These are phyloP conservation scores for Phodopus roborovskii DNA, from an alignment of 2,113 vertebrate species.

Conservation along the genomic window DNA sequence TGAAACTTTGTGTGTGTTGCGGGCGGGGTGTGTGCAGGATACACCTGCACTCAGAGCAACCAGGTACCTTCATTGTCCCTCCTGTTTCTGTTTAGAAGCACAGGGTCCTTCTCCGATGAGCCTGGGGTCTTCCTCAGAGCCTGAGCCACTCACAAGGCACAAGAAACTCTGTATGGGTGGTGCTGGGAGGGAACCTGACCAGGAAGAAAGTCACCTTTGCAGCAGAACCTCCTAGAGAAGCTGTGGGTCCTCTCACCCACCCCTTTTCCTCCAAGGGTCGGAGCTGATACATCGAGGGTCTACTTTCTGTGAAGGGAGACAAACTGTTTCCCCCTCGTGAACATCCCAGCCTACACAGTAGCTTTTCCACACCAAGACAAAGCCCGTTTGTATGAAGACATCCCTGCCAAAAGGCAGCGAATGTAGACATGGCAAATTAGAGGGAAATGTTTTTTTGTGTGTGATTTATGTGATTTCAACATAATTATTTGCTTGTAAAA, in stretches of 20 bases:
- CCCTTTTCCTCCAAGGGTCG: background rate
- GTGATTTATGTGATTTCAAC: conserved; percentile 35
- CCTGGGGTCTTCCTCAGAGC: too few species aligned
- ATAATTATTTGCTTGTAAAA: conserved; percentile 76
- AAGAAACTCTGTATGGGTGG: too few species aligned
- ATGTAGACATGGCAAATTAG: conserved; percentile 39
- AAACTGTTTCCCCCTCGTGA: background rate
- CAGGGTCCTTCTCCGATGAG: background rate
- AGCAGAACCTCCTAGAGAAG: background rate
- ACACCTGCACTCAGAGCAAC: background rate
- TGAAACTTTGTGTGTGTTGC: too few species aligned
- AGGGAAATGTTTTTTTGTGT: conserved; percentile 41
- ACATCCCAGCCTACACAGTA: conserved; percentile 3
- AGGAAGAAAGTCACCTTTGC: background rate
- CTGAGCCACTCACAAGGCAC: too few species aligned
- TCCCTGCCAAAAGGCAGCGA: background rate
- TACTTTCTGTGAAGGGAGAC: conserved; percentile 17
- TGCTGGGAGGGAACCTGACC: too few species aligned
- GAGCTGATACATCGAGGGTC: background rate
- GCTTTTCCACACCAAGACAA: conserved; percentile 42
- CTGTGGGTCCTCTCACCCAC: background rate
- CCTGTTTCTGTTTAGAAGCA: background rate
- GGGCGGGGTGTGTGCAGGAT: fast-evolving
- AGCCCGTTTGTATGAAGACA: conserved; percentile 53
- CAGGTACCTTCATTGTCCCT: background rate